phyloP scores from a whole-genome alignment of 2,888 invertebrate genomes.

The Mythimna impura region DNA sequence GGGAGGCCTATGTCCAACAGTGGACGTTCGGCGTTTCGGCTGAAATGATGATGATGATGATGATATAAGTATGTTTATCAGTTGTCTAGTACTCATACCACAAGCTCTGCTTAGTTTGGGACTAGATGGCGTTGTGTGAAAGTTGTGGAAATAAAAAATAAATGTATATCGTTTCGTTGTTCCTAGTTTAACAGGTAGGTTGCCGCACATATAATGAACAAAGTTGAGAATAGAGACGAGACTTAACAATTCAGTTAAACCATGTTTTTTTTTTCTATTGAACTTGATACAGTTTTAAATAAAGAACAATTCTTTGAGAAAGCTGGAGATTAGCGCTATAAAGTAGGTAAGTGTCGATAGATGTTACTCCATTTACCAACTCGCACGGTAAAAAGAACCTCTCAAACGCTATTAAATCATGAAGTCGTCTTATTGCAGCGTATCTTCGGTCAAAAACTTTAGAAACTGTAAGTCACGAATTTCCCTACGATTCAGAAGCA shows the following conservation, averaged over 20 bases:
- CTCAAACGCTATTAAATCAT: conserved; percentile 44
- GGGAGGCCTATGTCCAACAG: too few species aligned
- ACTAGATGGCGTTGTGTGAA: too few species aligned
- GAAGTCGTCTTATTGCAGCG: conserved; percentile 50
- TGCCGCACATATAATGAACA: background rate
- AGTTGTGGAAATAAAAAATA: too few species aligned
- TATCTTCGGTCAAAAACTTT: conserved; percentile 50
- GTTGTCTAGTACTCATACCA: too few species aligned
- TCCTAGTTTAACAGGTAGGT: background rate
- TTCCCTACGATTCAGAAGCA: conserved; percentile 39
- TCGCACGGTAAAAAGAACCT: conserved; percentile 31
- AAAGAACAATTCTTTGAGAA: background rate
- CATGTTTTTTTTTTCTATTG: background rate
- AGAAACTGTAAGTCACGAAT: conserved; percentile 29
- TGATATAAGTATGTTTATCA: too few species aligned
- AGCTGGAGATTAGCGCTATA: background rate
- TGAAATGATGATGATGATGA: too few species aligned
- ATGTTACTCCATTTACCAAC: conserved; percentile 32
- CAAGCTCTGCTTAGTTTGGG: too few species aligned
- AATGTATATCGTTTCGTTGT: background rate
- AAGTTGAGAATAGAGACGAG: background rate
- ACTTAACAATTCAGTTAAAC: background rate
- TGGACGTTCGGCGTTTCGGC: too few species aligned
- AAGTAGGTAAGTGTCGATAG: background rate
- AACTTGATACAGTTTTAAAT: background rate